A percentile compares a stretch with the other conserved stretches of the same genome.
These are phyloP conservation scores for Acronicta alni DNA, from an alignment of 2,888 invertebrate genomes.

Conservation along the genomic window DNA sequence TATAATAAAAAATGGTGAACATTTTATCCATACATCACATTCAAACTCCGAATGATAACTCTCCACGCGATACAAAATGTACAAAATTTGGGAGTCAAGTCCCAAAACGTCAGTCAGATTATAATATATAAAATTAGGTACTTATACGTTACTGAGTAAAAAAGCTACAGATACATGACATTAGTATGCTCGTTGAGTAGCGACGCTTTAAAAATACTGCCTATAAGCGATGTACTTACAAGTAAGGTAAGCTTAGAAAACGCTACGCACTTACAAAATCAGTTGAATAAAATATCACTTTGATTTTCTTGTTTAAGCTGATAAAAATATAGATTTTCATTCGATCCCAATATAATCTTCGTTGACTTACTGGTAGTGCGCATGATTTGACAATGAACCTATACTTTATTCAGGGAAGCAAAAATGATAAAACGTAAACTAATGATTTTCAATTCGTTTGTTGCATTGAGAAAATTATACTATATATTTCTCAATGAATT, in stretches of 20 bases:
- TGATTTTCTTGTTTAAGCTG: conserved; percentile 72
- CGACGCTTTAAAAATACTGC: conserved; percentile 81
- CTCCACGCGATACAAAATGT: conserved; percentile 73
- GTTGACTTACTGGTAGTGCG: conserved; percentile 67
- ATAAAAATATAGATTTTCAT: conserved; percentile 77
- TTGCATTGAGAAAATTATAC: no score
- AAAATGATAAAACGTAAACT: background rate
- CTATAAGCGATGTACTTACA: conserved; percentile 74
- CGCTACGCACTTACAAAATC: conserved; percentile 68
- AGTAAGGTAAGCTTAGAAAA: conserved; percentile 71
- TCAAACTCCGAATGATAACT: conserved; percentile 62
- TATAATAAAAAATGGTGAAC: conserved; percentile 54
- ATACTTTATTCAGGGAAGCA: background rate
- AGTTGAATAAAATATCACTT: conserved; percentile 84
- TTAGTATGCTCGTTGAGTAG: conserved; percentile 75
- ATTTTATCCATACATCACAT: conserved; percentile 59
- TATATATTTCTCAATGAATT: no score
- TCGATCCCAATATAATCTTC: conserved; percentile 53
- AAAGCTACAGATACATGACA: conserved; percentile 82
- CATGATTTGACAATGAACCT: conserved; percentile 54
- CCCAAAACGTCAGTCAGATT: conserved; percentile 79
- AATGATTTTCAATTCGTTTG: background rate
- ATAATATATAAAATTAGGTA: conserved; percentile 68
- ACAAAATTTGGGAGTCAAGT: conserved; percentile 70
- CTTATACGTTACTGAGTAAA: conserved; percentile 78